phyloP scores from a whole-genome alignment of 2,888 invertebrate species.

The Acleris sparsana region DNA sequence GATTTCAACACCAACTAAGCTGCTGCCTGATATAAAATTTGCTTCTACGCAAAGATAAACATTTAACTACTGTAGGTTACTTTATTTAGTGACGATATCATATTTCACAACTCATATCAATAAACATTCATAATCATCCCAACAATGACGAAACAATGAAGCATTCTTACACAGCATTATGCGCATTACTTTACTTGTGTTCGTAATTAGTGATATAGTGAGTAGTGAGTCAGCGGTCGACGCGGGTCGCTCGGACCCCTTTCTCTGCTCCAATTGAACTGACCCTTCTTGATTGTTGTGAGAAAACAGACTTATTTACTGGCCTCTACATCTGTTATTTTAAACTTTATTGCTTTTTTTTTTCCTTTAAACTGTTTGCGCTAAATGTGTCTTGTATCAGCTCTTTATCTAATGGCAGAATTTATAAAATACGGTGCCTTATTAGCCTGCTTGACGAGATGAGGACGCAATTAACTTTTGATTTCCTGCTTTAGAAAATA shows the following conservation, averaged over 20 bases:
- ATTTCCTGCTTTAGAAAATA: too few species aligned
- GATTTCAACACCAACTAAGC: too few species aligned
- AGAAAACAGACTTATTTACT: conserved; percentile 34
- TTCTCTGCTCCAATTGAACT: conserved; percentile 31
- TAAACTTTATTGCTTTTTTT: conserved; percentile 30
- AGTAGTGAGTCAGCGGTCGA: conserved; percentile 27
- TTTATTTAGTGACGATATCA: conserved; percentile 17
- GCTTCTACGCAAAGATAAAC: not conserved
- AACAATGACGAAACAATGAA: conserved; percentile 32
- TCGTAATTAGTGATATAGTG: conserved; percentile 8
- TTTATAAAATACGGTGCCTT: too few species aligned
- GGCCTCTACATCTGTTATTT: conserved; percentile 22
- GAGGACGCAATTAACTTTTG: too few species aligned
- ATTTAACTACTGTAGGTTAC: too few species aligned
- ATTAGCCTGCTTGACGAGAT: too few species aligned
- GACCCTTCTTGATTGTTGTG: conserved; percentile 33
- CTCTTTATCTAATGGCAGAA: not conserved
- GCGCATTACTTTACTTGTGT: conserved; percentile 13
- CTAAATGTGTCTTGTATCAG: conserved; percentile 16
- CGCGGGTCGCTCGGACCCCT: conserved; percentile 22
- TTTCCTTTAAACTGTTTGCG: conserved; percentile 12
- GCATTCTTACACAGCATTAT: conserved; percentile 17
- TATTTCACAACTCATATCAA: conserved; percentile 23
- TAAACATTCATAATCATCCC: conserved; percentile 23
- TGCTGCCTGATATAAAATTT: not conserved